phyloP scores from a whole-genome alignment of 1,140 invertebrate species.

The Meloidogyne exigua region DNA sequence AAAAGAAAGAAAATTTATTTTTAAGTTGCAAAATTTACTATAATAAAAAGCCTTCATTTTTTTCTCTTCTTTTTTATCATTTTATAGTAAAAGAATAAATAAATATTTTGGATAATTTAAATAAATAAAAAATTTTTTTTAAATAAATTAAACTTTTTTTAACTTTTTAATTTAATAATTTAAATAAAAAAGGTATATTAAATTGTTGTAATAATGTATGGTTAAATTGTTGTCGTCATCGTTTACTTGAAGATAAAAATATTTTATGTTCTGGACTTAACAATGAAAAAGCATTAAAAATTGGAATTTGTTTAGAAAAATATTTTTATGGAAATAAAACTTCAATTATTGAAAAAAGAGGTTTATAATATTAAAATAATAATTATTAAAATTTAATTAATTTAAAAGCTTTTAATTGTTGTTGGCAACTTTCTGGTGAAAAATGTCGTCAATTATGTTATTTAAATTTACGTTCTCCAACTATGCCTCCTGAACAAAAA shows the following conservation, averaged over 20 bases:
- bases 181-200: not conserved
- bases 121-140: too few relatives aligned
- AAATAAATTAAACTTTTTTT: too few relatives aligned
- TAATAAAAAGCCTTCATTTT: too few relatives aligned
- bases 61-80: too few relatives aligned
- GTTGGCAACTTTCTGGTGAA: conserved; percentile 16
- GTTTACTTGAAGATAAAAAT: not conserved
- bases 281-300: not conserved
- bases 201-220: conserved; percentile 5
- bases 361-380: not conserved
- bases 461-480: conserved; percentile 10
- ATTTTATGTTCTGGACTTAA: not conserved
- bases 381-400: not conserved
- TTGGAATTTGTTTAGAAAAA: conserved; percentile 22
- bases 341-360: conserved; percentile 18
- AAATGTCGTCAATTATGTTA: conserved; percentile 12
- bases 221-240: not conserved
- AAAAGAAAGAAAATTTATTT: too few relatives aligned
- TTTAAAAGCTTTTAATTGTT: conserved; percentile 12
- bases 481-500: conserved; percentile 7
- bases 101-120: too few relatives aligned
- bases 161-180: too few relatives aligned
- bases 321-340: conserved; percentile 11
- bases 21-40: too few relatives aligned
- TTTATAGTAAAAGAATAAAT: too few relatives aligned